Base-by-base conservation (phyloP, 1,140 invertebrate species). In the Probaryconus sp. region DNA sequence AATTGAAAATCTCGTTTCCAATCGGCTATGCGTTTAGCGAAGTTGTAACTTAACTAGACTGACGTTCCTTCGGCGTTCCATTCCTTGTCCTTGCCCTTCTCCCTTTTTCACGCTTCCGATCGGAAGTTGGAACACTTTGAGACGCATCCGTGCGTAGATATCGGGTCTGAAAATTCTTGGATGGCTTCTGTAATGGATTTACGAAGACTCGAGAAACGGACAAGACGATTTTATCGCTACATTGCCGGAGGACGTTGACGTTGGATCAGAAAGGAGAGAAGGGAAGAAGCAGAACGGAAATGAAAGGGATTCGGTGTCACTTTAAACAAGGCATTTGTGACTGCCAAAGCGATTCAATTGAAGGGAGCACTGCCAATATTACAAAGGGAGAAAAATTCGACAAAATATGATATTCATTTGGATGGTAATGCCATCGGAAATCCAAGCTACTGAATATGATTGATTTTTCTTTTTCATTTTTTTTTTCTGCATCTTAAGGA, bases 161-260 rank as follows among this genome's bases (percentile, higher is more conserved):
- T 58, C 68, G 37, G 28, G 50, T 28, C 50, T 42, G 58, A 56
- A 70, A 71, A 63, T 71, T 71, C 68, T 63, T 63, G 58, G 51
- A 48, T 63, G 28, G 31, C 48, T 70, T 13, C 42, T 51, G 43
- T 64, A 71, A 71, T 71, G 50, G 50, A 56, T 71, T 70, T 71
- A 71, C 68, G 50, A 51, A 56, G 50, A 56, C 51, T 64, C 35
- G 35, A 71, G 43, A 50, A 56, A 64, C 51, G 58, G 58, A 71
- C 68, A 71, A 71, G 50, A 71, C 50, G 58, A 71, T 71, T 70
- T 70, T 70, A 64, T 71, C 58, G 58, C 42, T 71, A 58, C 43
- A 43, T 50, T 55, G 58, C 68, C 43, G 28, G 35, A 20, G 50
- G 43, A 63, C 50, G 28, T 50, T 58, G 58, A 71, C 50, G 51